Evolutionary conservation across 2,113 vertebrate species (phyloP).

Genomic region (Xiphophorus maculatus): DNA sequence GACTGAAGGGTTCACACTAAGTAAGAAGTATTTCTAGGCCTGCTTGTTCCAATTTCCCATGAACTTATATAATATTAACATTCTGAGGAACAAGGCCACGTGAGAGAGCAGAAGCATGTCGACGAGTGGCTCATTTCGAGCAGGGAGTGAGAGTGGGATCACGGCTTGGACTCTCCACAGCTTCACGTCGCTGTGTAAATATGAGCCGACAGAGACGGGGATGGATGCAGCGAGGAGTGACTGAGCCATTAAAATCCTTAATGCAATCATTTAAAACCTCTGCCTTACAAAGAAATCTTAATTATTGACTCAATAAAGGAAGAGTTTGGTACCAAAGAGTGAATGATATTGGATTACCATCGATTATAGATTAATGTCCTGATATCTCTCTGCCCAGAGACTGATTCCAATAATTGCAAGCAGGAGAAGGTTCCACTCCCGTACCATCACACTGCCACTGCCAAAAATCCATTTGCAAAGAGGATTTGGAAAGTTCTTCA

Average conservation of each 20-base stretch:
- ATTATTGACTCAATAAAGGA: neutral
- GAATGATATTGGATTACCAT: neutral
- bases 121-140: conserved; percentile 15
- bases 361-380: too few species aligned
- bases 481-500: neutral
- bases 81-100: conserved; percentile 22
- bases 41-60: neutral
- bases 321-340: neutral
- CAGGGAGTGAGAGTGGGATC: neutral
- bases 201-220: conserved; percentile 36
- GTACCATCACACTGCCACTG: neutral
- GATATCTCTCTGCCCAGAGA: neutral
- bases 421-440: too few species aligned
- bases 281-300: conserved; percentile 8
- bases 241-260: conserved; percentile 32
- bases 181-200: conserved; percentile 35
- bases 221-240: conserved; percentile 2
- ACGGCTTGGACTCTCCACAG: conserved; percentile 29
- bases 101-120: conserved; percentile 33
- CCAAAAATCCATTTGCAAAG: neutral
- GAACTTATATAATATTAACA: conserved; percentile 37
- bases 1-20: neutral
- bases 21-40: neutral
- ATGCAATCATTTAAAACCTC: conserved; percentile 19
- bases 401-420: neutral